Conservation (phyloP, 2,113 vertebrate species). For the Oreochromis aureus region DNA sequence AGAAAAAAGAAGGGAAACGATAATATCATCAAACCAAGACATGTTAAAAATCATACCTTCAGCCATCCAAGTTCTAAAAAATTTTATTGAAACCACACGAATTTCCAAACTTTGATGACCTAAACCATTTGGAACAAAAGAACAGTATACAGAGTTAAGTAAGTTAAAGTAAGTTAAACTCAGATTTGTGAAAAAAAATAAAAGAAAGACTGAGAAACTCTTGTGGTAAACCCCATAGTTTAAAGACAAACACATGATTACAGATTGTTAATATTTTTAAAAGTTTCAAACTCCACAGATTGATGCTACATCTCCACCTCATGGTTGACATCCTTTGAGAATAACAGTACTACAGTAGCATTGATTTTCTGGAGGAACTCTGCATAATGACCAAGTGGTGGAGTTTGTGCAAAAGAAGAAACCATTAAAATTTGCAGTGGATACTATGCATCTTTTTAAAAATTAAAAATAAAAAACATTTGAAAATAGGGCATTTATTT, state of each 20-base stretch:
- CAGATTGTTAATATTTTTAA: background rate
- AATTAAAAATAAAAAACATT: background rate
- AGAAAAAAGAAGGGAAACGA: background rate
- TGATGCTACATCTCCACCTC: background rate
- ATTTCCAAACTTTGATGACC: background rate
- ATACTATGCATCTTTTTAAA: background rate
- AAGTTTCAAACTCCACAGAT: background rate
- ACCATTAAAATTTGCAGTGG: background rate
- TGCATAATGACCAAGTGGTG: background rate
- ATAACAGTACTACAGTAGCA: background rate
- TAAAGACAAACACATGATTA: background rate
- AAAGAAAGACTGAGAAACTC: background rate
- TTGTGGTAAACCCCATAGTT: background rate
- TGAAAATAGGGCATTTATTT: background rate
- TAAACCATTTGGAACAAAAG: background rate
- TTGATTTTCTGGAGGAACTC: background rate
- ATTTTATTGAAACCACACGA: background rate
- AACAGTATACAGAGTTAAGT: background rate
- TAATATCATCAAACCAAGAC: slow-evolving; percentile 22
- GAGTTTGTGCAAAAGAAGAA: background rate
- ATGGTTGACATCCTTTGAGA: background rate
- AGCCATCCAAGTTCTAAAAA: background rate
- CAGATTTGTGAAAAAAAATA: background rate
- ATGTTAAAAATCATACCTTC: slow-evolving; percentile 4
- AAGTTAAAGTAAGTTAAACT: background rate